These are phyloP conservation scores for Heliconius ismenius DNA, from an alignment of 2,888 invertebrate genomes.

Conservation along the genomic window DNA sequence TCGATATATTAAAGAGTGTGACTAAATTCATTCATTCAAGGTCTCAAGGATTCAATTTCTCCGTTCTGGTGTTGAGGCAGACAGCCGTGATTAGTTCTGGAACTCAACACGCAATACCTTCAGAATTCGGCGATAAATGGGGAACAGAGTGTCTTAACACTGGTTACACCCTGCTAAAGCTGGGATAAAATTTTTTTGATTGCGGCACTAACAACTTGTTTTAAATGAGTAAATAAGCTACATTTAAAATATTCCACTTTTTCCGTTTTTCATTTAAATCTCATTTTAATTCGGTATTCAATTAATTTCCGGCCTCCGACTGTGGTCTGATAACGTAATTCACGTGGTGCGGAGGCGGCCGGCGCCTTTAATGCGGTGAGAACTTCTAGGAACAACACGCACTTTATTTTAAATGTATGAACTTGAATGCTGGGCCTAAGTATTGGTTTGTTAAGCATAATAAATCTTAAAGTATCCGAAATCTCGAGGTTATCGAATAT, in stretches of 20 bases:
- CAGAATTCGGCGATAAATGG: too few relatives aligned
- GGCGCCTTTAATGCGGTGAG: conserved; percentile 61
- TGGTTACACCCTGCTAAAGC: too few relatives aligned
- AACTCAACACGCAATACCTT: too few relatives aligned
- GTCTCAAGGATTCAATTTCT: too few relatives aligned
- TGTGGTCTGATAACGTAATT: conserved; percentile 60
- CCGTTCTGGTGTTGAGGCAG: too few relatives aligned
- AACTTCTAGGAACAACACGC: conserved; percentile 40
- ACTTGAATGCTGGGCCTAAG: conserved; percentile 10
- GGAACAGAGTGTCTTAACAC: too few relatives aligned
- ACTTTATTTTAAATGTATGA: conserved; percentile 20
- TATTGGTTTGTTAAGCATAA: conserved; percentile 7
- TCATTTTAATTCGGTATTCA: conserved; percentile 65
- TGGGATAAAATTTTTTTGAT: too few relatives aligned
- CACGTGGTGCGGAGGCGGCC: conserved; percentile 53
- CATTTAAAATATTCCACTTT: conserved; percentile 7
- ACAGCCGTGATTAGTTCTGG: too few relatives aligned
- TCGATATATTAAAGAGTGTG: not conserved
- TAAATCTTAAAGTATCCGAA: conserved; percentile 8
- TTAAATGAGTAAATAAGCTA: not conserved
- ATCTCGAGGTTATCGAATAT: conserved; percentile 7
- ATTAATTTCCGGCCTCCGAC: conserved; percentile 66
- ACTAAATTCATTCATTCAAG: too few relatives aligned
- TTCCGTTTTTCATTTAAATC: conserved; percentile 27
- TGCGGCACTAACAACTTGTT: not conserved